Percentiles rank a stretch among this genome's conserved stretches.
These are phyloP conservation scores for Aproaerema taeniolella DNA, from an alignment of 2,888 invertebrate genomes.

Conservation along the genomic window DNA sequence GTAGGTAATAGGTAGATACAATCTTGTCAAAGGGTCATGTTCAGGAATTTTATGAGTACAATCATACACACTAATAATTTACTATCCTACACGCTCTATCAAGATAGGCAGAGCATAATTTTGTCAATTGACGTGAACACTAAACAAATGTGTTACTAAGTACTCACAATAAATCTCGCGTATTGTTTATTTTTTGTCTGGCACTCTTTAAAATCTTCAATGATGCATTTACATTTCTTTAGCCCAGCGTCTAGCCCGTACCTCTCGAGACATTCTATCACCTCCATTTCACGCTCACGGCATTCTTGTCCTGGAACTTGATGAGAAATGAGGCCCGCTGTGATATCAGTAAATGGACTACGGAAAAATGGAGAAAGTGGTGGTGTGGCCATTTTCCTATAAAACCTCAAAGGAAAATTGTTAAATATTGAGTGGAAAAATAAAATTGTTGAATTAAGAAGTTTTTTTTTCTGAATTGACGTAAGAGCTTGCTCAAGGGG, in stretches of 20 bases:
- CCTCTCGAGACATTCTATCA: constrained; percentile 86
- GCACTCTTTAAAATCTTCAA: constrained; percentile 84
- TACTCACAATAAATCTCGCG: constrained; percentile 69
- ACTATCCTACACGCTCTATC: no score
- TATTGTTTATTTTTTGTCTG: constrained; percentile 73
- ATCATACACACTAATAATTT: no score
- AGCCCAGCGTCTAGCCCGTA: constrained; percentile 81
- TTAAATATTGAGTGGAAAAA: no score
- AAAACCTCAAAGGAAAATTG: constrained; percentile 11
- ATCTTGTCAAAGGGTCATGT: no score
- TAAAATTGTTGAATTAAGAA: background rate
- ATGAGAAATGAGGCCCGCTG: constrained; percentile 77
- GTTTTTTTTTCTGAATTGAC: background rate
- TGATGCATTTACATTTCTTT: constrained; percentile 74
- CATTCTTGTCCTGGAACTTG: constrained; percentile 71
- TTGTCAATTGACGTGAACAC: no score
- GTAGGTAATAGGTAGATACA: no score
- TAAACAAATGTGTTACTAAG: no score
- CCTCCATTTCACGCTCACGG: constrained; percentile 73
- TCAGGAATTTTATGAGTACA: no score
- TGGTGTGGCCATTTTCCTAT: constrained; percentile 24
- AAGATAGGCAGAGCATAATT: no score
- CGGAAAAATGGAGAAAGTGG: constrained; percentile 77
- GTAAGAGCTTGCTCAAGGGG: no score
- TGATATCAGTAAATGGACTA: constrained; percentile 82